These are phyloP conservation scores for Microchrysa polita DNA, from an alignment of 2,888 invertebrate species.

Conservation along the genomic window DNA sequence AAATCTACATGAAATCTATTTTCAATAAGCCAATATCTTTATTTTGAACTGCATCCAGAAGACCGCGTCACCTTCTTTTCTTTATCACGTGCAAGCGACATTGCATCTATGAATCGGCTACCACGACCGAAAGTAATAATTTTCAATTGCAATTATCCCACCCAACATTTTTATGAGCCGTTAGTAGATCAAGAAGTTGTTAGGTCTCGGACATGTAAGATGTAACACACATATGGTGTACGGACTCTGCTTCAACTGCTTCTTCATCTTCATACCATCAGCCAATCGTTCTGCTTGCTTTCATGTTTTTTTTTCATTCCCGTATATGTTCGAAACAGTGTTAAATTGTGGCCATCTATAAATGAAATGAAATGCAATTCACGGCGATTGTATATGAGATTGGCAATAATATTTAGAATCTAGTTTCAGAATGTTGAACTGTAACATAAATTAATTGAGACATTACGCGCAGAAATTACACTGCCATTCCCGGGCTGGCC, in stretches of 20 bases:
- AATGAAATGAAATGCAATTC: background rate
- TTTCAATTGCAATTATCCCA: constrained; percentile 37
- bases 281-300: background rate
- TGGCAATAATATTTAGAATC: background rate
- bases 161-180: constrained; percentile 31
- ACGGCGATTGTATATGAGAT: constrained; percentile 3
- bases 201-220: background rate
- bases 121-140: constrained; percentile 19
- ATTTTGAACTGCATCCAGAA: background rate
- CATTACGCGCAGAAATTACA: background rate
- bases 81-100: background rate
- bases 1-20: background rate
- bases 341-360: constrained; percentile 7
- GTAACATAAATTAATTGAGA: constrained; percentile 26
- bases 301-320: background rate
- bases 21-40: constrained; percentile 14
- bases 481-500: too few species aligned
- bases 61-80: background rate
- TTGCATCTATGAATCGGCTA: background rate
- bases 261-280: too few species aligned
- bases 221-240: too few species aligned
- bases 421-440: background rate
- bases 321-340: background rate
- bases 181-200: constrained; percentile 13
- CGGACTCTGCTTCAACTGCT: background rate